Evolutionary conservation across 2,888 invertebrate species (phyloP).

Genomic region (Harpagoxenus sublaevis): DNA sequence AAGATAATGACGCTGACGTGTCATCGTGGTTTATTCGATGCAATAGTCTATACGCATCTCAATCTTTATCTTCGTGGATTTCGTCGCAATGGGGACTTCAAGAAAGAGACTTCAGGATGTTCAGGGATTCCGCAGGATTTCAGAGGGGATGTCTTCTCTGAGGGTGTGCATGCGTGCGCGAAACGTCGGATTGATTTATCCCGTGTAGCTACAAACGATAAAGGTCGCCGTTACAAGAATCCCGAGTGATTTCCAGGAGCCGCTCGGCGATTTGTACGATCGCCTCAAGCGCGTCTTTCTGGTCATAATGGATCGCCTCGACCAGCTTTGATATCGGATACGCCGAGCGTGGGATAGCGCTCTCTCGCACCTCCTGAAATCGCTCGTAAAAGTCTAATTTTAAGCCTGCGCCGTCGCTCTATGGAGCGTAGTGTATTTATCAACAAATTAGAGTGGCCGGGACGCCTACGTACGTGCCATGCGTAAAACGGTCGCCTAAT

Average conservation of each 20-base stretch:
- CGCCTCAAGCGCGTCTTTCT: constrained; percentile 11
- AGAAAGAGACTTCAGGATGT: background rate
- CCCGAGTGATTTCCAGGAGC: constrained; percentile 11
- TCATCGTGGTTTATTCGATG: background rate
- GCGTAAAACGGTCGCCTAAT: constrained; percentile 42
- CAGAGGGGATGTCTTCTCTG: background rate
- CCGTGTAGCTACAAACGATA: constrained; percentile 35
- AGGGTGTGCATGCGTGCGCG: background rate
- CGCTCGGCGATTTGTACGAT: constrained; percentile 31
- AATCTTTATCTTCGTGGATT: background rate
- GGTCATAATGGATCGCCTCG: constrained; percentile 60
- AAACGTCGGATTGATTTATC: constrained; percentile 32
- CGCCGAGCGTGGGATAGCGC: constrained; percentile 71
- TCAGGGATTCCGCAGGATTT: background rate
- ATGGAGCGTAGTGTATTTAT: constrained; percentile 76
- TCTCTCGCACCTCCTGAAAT: constrained; percentile 69
- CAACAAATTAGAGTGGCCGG: constrained; percentile 77
- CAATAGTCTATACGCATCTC: background rate
- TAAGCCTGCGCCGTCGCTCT: constrained; percentile 68
- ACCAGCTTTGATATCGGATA: constrained; percentile 79
- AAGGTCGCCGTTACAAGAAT: constrained; percentile 16
- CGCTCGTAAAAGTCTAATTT: constrained; percentile 81
- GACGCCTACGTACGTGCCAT: constrained; percentile 21
- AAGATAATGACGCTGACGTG: background rate
- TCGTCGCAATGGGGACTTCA: background rate